Conservation (phyloP, 2,113 vertebrate genomes). For the Carlito syrichta region DNA sequence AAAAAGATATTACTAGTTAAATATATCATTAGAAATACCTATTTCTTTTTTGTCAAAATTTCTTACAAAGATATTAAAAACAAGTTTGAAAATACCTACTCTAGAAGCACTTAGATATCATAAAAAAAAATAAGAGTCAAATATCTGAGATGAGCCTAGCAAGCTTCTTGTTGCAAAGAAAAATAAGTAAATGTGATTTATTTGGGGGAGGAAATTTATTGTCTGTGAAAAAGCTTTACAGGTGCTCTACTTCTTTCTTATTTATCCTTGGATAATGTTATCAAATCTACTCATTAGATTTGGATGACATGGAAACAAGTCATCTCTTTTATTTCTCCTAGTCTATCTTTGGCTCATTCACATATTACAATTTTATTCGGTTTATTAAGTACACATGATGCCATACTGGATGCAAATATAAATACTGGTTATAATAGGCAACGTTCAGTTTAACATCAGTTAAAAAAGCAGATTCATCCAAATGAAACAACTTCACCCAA, state of each 20-base stretch:
- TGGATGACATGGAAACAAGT: neutral
- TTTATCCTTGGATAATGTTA: neutral
- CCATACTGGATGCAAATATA: conserved; percentile 2
- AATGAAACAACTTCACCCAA: conserved; percentile 35
- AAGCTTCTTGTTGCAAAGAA: conserved; percentile 33
- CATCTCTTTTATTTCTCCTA: neutral
- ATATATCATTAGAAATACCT: conserved; percentile 37
- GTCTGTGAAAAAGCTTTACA: neutral
- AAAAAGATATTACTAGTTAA: conserved; percentile 19
- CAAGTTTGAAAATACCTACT: neutral
- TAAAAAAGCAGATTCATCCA: conserved; percentile 34
- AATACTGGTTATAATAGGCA: neutral
- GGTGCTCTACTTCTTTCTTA: neutral
- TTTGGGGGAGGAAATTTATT: neutral
- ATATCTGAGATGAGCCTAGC: neutral
- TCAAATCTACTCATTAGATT: conserved; percentile 23
- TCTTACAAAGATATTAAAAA: conserved; percentile 29
- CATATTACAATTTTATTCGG: conserved; percentile 29
- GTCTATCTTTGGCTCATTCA: conserved; percentile 18
- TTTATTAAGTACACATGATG: conserved; percentile 21
- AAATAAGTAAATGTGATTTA: neutral
- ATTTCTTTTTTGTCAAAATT: conserved; percentile 25
- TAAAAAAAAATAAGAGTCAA: conserved; percentile 10
- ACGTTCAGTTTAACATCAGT: conserved; percentile 21
- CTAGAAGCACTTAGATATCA: neutral